A percentile compares a stretch with the other conserved stretches of the same genome.
Conservation (phyloP, 2,113 vertebrate species). For the Lophochroa leadbeateri region DNA sequence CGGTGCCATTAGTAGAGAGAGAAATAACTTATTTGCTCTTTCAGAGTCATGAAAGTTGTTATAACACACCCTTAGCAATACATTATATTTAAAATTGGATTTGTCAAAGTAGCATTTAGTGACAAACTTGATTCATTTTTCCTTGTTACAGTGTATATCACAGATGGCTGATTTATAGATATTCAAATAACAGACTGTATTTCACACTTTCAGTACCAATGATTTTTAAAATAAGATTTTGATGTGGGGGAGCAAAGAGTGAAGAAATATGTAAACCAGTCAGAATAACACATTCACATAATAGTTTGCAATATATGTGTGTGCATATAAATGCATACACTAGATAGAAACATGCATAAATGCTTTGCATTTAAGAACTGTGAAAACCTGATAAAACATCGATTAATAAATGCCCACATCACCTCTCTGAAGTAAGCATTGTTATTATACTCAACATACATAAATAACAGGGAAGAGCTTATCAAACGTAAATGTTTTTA, state of each 20-base stretch:
- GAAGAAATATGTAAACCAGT: slow-evolving; percentile 4
- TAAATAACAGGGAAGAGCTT: background rate
- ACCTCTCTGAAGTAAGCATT: background rate
- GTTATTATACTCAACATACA: background rate
- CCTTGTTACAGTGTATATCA: slow-evolving; percentile 42
- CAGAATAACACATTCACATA: background rate
- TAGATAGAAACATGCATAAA: background rate
- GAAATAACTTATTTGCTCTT: background rate
- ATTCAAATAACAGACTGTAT: slow-evolving; percentile 57
- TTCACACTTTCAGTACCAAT: slow-evolving; percentile 57
- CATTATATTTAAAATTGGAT: slow-evolving; percentile 51
- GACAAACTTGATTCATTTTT: slow-evolving; percentile 54
- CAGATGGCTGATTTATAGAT: slow-evolving; percentile 66
- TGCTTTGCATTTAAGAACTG: background rate
- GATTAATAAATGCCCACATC: background rate
- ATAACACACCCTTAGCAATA: slow-evolving; percentile 30
- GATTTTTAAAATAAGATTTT: slow-evolving; percentile 53
- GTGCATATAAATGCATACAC: background rate
- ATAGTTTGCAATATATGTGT: background rate
- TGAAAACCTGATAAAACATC: background rate
- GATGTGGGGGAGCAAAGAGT: background rate
- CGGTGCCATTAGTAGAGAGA: background rate
- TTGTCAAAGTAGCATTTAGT: slow-evolving; percentile 63
- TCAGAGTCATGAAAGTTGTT: background rate
- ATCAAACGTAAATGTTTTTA: background rate